phyloP scores from a whole-genome alignment of 2,888 invertebrate species.

The Hypomecis punctinalis region DNA sequence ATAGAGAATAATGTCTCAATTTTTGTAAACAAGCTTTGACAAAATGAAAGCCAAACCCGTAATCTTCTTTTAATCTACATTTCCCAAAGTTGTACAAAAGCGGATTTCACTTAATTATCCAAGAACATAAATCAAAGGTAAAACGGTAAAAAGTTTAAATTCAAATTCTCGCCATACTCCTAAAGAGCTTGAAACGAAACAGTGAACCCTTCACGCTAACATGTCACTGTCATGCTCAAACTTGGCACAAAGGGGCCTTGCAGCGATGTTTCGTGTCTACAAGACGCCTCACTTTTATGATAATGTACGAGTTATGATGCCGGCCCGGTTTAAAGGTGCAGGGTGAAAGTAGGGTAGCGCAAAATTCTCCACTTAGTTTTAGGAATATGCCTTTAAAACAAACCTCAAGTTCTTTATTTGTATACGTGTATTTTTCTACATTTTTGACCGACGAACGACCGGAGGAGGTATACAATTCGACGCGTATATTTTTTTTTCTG shows the following conservation, averaged over 20 bases:
- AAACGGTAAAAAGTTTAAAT: constrained; percentile 1
- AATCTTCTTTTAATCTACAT: too few relatives aligned
- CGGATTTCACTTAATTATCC: too few relatives aligned
- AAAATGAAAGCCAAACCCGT: too few relatives aligned
- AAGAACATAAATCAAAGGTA: too few relatives aligned
- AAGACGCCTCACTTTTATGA: constrained; percentile 34
- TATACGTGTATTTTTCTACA: too few relatives aligned
- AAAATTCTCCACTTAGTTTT: not conserved
- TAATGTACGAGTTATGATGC: constrained; percentile 38
- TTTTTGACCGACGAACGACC: too few relatives aligned
- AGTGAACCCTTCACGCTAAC: constrained; percentile 40
- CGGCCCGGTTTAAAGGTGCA: constrained; percentile 28
- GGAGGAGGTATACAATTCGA: too few relatives aligned
- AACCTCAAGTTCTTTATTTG: too few relatives aligned
- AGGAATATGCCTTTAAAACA: not conserved
- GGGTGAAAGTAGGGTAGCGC: not conserved
- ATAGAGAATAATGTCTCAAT: too few relatives aligned
- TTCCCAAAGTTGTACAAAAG: too few relatives aligned
- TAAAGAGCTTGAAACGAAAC: constrained; percentile 31
- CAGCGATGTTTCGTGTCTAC: constrained; percentile 17
- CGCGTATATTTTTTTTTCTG: too few relatives aligned
- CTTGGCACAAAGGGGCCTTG: constrained; percentile 36
- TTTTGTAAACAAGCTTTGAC: too few relatives aligned
- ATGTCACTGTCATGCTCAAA: constrained; percentile 47
- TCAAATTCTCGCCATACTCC: not conserved